Conservation (phyloP, 2,797 vertebrate genomes). For the Neosilurus mollespiculum region DNA sequence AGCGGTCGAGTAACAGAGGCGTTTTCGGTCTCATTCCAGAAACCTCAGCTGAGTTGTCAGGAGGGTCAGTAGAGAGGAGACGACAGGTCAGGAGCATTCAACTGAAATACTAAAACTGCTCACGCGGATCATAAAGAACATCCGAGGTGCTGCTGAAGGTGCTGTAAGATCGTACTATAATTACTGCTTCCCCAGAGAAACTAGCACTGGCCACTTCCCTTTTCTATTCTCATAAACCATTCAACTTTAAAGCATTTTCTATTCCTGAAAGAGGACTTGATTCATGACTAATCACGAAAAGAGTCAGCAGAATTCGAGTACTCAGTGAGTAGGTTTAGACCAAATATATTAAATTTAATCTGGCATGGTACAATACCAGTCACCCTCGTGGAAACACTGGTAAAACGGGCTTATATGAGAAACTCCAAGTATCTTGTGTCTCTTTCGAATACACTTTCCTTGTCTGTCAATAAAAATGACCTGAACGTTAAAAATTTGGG, state of each 20-base stretch:
- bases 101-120: neutral
- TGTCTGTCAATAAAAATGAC: too few relatives aligned
- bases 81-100: neutral
- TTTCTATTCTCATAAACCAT: neutral
- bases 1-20: neutral
- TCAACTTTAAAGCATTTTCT: neutral
- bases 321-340: too few relatives aligned
- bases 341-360: too few relatives aligned
- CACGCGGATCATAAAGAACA: neutral
- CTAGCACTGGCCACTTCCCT: neutral
- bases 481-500: too few relatives aligned
- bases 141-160: neutral
- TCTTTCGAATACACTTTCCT: too few relatives aligned
- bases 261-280: neutral
- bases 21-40: neutral
- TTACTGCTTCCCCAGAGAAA: slow-evolving; percentile 15
- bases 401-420: too few relatives aligned
- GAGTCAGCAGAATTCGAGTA: neutral
- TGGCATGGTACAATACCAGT: too few relatives aligned
- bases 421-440: too few relatives aligned
- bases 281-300: neutral
- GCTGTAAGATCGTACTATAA: neutral
- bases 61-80: neutral
- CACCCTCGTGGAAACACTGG: too few relatives aligned
- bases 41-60: neutral